Evolutionary conservation across 2,888 invertebrate species (phyloP).

Genomic region (Meteorus cinctellus): DNA sequence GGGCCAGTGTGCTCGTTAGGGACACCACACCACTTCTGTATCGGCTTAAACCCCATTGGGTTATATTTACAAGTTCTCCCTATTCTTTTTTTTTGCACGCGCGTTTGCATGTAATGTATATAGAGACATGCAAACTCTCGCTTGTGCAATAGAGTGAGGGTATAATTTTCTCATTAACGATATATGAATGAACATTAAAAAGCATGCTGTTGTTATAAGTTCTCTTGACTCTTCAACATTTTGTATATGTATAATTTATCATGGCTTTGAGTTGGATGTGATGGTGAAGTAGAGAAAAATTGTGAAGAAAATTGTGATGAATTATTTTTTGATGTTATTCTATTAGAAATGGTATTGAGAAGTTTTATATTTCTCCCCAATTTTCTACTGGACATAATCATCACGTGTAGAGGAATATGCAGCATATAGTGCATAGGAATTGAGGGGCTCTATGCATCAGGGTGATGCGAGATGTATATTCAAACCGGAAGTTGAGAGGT

Average conservation of each 20-base stretch:
- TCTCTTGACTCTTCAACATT: background rate
- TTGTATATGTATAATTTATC: too few relatives aligned
- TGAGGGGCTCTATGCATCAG: background rate
- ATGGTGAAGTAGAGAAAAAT: background rate
- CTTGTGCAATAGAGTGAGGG: conserved; percentile 38
- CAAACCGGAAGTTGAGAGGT: conserved; percentile 60
- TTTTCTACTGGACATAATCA: background rate
- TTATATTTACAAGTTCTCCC: background rate
- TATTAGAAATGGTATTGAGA: background rate
- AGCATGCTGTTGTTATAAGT: background rate
- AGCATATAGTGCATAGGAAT: background rate
- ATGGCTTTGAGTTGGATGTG: background rate
- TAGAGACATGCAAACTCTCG: conserved; percentile 40
- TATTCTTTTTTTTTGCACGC: too few relatives aligned
- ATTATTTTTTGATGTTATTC: background rate
- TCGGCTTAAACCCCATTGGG: background rate
- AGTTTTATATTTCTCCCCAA: background rate
- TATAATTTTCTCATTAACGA: conserved; percentile 37
- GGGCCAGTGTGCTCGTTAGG: conserved; percentile 39
- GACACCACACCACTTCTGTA: conserved; percentile 26
- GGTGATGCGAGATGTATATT: background rate
- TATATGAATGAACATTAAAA: background rate
- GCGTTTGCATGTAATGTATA: background rate
- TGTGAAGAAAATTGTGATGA: background rate
- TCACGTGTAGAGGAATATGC: background rate